These are phyloP conservation scores for Madoqua kirkii DNA, from an alignment of 2,113 vertebrate species.

Conservation along the genomic window DNA sequence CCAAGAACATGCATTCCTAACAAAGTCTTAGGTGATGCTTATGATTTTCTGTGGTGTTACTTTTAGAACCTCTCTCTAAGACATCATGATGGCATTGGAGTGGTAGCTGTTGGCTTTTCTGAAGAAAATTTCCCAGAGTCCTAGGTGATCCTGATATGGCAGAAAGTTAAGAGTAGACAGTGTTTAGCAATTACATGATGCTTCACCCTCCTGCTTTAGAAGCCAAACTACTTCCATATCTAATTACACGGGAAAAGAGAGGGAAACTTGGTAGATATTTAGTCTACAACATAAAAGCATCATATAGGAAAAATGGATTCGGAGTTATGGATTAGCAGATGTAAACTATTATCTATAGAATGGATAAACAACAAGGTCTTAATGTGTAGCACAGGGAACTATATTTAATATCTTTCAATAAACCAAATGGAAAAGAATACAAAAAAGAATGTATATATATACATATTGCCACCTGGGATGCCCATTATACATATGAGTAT, in stretches of 20 bases:
- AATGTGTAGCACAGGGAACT: background rate
- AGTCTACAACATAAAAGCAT: background rate
- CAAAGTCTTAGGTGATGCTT: background rate
- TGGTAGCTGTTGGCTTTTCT: background rate
- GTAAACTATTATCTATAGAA: background rate
- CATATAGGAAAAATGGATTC: background rate
- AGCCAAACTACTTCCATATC: background rate
- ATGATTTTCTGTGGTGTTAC: background rate
- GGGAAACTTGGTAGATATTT: background rate
- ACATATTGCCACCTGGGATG: background rate
- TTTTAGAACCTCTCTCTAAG: background rate
- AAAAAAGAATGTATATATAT: background rate
- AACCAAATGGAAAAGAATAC: background rate
- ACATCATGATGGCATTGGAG: background rate
- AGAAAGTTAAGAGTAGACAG: background rate
- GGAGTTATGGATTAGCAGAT: background rate
- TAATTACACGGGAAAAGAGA: background rate
- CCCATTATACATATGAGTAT: background rate
- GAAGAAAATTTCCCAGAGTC: background rate
- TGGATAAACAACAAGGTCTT: background rate
- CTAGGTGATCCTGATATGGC: background rate
- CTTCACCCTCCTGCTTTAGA: background rate
- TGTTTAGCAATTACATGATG: background rate
- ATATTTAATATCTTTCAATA: background rate
- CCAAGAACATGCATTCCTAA: background rate